These are phyloP conservation scores for Nothobranchius furzeri DNA, from an alignment of 2,113 vertebrate genomes.

Conservation along the genomic window DNA sequence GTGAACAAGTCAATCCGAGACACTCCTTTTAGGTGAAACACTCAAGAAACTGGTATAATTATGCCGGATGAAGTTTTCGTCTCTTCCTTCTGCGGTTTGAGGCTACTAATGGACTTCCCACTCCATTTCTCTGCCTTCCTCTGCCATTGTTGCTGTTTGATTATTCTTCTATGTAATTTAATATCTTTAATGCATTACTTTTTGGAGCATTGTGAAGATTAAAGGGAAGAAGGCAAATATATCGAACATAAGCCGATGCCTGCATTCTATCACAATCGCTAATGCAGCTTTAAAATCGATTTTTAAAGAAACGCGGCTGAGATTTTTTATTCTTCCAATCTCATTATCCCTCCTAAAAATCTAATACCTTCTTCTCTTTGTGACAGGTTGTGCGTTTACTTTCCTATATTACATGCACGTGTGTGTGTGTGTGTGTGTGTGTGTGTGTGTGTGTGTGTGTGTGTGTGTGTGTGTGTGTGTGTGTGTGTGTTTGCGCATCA, in stretches of 20 bases:
- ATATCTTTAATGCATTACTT: conserved; percentile 16
- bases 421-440: conserved; percentile 7
- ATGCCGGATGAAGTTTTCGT: conserved; percentile 23
- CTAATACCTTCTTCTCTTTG: conserved; percentile 28
- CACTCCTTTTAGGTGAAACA: conserved; percentile 45
- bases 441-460: too few relatives aligned
- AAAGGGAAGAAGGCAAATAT: conserved; percentile 1
- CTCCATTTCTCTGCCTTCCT: conserved; percentile 1
- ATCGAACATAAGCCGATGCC: conserved; percentile 8
- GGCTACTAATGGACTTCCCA: conserved; percentile 8
- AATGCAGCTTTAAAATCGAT: conserved; percentile 32
- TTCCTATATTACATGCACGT: not conserved
- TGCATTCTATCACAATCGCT: conserved; percentile 37
- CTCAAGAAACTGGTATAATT: conserved; percentile 46
- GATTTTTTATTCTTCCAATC: conserved; percentile 21
- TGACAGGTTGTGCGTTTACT: conserved; percentile 10
- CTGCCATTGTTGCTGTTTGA: not conserved
- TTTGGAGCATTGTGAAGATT: not conserved
- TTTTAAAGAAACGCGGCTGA: conserved; percentile 43
- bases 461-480: too few relatives aligned
- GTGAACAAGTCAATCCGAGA: conserved; percentile 55
- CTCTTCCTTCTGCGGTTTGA: conserved; percentile 8
- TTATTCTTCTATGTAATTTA: conserved; percentile 17
- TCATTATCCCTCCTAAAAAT: conserved; percentile 47
- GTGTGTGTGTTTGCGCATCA: conserved; percentile 23